Conservation (phyloP, 2,888 invertebrate genomes). For the Yponomeuta cagnagella region DNA sequence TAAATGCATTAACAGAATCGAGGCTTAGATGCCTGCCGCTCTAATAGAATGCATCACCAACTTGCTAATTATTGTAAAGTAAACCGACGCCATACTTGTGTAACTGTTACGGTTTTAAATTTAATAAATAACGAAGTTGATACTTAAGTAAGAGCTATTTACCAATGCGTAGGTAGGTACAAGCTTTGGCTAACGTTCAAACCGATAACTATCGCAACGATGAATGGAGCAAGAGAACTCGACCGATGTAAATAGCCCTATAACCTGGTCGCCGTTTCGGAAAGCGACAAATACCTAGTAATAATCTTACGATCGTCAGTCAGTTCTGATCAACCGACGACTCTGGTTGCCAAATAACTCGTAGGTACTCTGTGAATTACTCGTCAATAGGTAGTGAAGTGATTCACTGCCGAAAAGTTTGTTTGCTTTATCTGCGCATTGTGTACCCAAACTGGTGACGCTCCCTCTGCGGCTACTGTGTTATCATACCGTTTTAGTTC, state of each 20-base stretch:
- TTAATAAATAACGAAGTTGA: too few relatives aligned
- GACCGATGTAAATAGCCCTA: too few relatives aligned
- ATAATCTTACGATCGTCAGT: too few relatives aligned
- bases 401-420: neutral
- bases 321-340: neutral
- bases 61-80: neutral
- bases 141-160: too few relatives aligned
- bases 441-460: conserved; percentile 23
- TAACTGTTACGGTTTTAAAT: neutral
- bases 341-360: neutral
- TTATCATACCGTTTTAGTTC: neutral
- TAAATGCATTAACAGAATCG: too few relatives aligned
- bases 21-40: too few relatives aligned
- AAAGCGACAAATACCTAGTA: too few relatives aligned
- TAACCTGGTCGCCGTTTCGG: too few relatives aligned
- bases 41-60: neutral
- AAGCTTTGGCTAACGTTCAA: too few relatives aligned
- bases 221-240: too few relatives aligned
- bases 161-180: too few relatives aligned
- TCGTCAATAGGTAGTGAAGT: neutral
- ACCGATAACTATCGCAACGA: too few relatives aligned
- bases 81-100: neutral
- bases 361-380: neutral
- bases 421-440: neutral
- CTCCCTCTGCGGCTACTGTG: conserved; percentile 27